Evolutionary conservation across 2,888 invertebrate genomes (phyloP).

Genomic region (Trissolcus japonicus): DNA sequence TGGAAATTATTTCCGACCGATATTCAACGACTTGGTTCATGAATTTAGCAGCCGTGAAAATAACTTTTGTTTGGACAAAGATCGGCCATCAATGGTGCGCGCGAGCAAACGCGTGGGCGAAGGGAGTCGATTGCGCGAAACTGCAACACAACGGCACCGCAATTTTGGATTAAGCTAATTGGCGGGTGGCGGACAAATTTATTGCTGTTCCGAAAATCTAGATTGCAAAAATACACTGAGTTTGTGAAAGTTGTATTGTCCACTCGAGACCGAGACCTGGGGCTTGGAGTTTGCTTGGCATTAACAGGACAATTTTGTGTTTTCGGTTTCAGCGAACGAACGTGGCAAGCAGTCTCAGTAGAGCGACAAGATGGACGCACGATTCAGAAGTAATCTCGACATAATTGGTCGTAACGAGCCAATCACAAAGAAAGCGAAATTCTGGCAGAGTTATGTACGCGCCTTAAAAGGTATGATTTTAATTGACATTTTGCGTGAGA

Average conservation of each 20-base stretch:
- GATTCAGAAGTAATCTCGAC: constrained; percentile 92
- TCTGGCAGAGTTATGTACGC: constrained; percentile 95
- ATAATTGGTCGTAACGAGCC: constrained; percentile 96
- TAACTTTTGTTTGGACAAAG: constrained; percentile 27
- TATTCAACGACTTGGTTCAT: constrained; percentile 13
- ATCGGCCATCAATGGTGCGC: constrained; percentile 13
- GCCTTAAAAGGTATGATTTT: constrained; percentile 88
- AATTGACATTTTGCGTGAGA: not conserved
- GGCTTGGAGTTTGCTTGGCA: not conserved
- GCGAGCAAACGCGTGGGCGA: constrained; percentile 11
- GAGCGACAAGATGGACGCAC: constrained; percentile 83
- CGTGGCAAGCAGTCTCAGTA: constrained; percentile 80
- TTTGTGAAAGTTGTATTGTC: constrained; percentile 16
- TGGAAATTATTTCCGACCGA: constrained; percentile 10
- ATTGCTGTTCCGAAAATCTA: constrained; percentile 37
- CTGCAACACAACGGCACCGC: not conserved
- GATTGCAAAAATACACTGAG: constrained; percentile 32
- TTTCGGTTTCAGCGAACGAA: constrained; percentile 84
- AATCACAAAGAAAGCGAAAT: constrained; percentile 93
- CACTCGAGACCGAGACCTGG: constrained; percentile 5
- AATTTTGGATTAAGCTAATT: constrained; percentile 32
- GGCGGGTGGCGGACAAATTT: constrained; percentile 28
- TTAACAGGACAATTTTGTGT: not conserved
- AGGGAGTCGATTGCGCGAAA: constrained; percentile 9
- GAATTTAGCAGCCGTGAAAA: constrained; percentile 7